These are phyloP conservation scores for Drosophila ogumai DNA, from an alignment of 1,140 invertebrate species.

Conservation along the genomic window DNA sequence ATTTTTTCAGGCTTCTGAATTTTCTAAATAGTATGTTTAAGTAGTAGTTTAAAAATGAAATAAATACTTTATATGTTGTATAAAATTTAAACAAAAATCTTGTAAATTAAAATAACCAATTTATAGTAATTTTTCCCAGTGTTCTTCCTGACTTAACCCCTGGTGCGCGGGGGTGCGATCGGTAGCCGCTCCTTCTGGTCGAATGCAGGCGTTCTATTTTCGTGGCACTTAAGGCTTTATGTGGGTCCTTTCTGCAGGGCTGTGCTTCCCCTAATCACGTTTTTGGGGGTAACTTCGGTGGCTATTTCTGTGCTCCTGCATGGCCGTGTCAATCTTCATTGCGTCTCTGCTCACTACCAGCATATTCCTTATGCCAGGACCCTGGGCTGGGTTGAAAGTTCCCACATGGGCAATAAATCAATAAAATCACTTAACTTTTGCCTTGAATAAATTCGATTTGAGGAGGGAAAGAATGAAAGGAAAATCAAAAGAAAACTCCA, in stretches of 20 bases:
- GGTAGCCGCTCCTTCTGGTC: constrained; percentile 62
- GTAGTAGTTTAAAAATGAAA: too few relatives aligned
- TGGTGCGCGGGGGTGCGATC: constrained; percentile 41
- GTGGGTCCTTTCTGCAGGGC: constrained; percentile 55
- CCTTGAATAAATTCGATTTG: constrained; percentile 50
- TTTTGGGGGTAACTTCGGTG: constrained; percentile 36
- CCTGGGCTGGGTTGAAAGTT: constrained; percentile 37
- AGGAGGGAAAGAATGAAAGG: constrained; percentile 22
- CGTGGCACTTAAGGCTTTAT: constrained; percentile 50
- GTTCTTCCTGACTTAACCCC: constrained; percentile 7
- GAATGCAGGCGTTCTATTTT: constrained; percentile 71
- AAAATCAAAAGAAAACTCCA: constrained; percentile 20
- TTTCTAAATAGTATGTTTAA: too few relatives aligned
- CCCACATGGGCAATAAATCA: constrained; percentile 57
- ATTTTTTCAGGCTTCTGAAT: too few relatives aligned
- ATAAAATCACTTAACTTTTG: constrained; percentile 46
- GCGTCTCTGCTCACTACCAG: constrained; percentile 45
- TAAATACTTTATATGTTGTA: background rate
- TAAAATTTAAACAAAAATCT: too few relatives aligned
- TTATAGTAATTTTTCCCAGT: background rate
- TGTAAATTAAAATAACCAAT: background rate
- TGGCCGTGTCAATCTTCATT: constrained; percentile 71
- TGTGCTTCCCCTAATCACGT: constrained; percentile 10
- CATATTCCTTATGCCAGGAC: constrained; percentile 71
- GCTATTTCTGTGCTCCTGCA: constrained; percentile 57